phyloP scores from a whole-genome alignment of 1,140 invertebrate genomes.

The Ceratitis capitata region DNA sequence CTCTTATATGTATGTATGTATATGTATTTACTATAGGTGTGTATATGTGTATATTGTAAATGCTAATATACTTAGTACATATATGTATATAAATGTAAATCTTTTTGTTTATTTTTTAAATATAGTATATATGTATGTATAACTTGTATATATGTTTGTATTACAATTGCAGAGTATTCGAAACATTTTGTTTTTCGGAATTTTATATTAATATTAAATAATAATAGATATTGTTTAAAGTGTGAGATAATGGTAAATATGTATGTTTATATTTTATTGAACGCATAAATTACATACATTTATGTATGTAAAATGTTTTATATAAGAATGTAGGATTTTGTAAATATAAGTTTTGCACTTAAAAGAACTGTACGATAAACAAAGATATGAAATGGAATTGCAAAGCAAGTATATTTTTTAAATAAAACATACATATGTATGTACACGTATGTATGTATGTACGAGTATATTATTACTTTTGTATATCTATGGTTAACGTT shows the following conservation, averaged over 20 bases:
- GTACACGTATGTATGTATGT: background rate
- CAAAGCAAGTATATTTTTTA: background rate
- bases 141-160: constrained; percentile 19
- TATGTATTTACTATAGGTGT: background rate
- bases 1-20: background rate
- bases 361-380: background rate
- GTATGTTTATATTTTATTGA: background rate
- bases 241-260: background rate
- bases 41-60: background rate
- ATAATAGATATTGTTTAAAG: background rate
- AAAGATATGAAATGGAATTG: background rate
- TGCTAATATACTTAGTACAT: background rate
- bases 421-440: background rate
- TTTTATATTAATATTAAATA: constrained; percentile 19
- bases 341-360: background rate
- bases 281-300: background rate
- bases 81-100: background rate
- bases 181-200: background rate
- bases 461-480: no score
- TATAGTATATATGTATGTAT: background rate
- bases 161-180: constrained; percentile 24
- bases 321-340: background rate
- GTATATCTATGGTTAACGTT: no score
- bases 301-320: background rate
- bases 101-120: background rate